Conservation (phyloP, 2,797 vertebrate genomes). For the Malurus leucopterus region DNA sequence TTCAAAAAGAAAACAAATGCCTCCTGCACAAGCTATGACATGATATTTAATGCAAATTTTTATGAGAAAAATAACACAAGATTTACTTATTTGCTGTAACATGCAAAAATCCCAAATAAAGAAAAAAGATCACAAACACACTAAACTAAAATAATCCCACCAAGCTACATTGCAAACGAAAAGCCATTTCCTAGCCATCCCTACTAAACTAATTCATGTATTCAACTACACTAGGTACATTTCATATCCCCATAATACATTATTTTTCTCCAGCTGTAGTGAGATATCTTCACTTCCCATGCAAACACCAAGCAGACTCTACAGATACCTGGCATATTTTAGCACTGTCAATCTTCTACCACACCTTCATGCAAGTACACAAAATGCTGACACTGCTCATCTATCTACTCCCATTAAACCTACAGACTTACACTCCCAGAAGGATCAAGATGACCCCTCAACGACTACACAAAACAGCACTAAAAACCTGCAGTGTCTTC, state of each 20-base stretch:
- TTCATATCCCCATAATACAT: not conserved
- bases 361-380: not conserved
- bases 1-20: not conserved
- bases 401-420: not conserved
- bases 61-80: not conserved
- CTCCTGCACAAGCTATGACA: not conserved
- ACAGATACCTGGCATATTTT: not conserved
- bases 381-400: not conserved
- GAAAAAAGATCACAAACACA: not conserved
- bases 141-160: accelerated
- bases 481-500: not conserved
- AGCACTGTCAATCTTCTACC: not conserved
- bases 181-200: not conserved
- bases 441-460: not conserved
- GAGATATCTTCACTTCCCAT: not conserved
- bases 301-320: not conserved
- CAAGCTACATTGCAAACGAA: not conserved
- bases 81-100: not conserved
- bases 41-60: not conserved
- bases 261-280: not conserved
- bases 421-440: not conserved
- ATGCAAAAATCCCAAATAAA: not conserved
- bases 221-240: not conserved
- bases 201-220: not conserved
- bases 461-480: accelerated